phyloP scores from a whole-genome alignment of 2,888 invertebrate species.

The Drosophila eohydei region DNA sequence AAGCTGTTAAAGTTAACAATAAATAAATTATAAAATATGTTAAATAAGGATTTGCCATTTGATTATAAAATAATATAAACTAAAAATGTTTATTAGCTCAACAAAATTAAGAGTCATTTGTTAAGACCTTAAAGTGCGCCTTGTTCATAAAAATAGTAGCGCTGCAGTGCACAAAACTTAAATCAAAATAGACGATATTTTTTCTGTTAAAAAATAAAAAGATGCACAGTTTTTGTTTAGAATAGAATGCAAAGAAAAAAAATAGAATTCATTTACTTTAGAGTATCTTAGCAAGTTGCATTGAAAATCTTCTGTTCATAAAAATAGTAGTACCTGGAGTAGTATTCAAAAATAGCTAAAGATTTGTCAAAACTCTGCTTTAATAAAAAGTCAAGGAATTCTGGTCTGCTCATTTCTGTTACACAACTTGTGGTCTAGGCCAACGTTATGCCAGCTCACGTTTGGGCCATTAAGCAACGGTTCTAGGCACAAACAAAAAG shows the following conservation, averaged over 20 bases:
- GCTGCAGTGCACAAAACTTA: no score
- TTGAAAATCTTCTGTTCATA: no score
- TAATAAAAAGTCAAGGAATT: neutral
- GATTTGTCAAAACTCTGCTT: neutral
- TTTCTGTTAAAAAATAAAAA: no score
- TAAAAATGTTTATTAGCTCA: neutral
- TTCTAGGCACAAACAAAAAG: constrained; percentile 28
- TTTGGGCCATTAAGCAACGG: constrained; percentile 62
- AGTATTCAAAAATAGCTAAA: neutral
- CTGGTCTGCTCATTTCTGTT: neutral
- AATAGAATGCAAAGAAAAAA: no score
- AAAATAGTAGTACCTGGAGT: no score
- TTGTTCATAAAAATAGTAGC: no score
- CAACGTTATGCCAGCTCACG: constrained; percentile 56
- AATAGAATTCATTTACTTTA: no score
- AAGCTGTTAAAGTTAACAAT: neutral
- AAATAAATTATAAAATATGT: neutral
- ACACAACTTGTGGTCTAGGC: constrained; percentile 14
- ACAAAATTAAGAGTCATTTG: no score
- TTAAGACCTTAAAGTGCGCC: no score
- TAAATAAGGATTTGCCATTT: neutral
- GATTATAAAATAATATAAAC: neutral
- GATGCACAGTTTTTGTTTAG: no score
- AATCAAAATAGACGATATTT: no score
- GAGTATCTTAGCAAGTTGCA: no score